Base-by-base conservation (phyloP, 2,888 invertebrate species). In the Lampropteryx suffumata region DNA sequence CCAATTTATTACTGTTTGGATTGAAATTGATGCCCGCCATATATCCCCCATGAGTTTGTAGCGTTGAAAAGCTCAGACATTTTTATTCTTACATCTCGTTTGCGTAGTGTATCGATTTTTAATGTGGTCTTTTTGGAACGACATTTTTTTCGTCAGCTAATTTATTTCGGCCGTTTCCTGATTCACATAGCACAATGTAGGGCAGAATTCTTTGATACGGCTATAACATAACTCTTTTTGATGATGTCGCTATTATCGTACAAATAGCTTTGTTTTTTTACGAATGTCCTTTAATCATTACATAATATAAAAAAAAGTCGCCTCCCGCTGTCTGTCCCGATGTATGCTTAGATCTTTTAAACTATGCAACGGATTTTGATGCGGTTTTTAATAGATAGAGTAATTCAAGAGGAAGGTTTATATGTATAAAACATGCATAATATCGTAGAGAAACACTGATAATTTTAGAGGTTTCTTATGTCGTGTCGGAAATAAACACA, bases 1-100 rank as follows among this genome's bases (percentile, higher is more conserved):
- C 85, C 86, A 88, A 90, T 89, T 90, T 90, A 90, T 89, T 86
- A 83, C 73, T 86, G 86, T 89, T 89, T 90, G 76, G 78, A 89
- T 89, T 85, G 84, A 86, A 89, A 90, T 87, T 85, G 89, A 90
- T 88, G 88, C 85, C 67, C 73, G 75, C 79, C 69, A 88, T 90
- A 89, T 84, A 85, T 90, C 81, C 78, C 78, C 75, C 71, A 74
- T 80, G 82, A 85, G 85, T 90, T 86, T 84, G 87, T 83, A 71
- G 69, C 82, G 85, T 63, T 84, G 89, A 88, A 84, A 84, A 79
- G 68, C 59, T 58, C 57, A 13, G 82, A 84, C 82, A 58, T 81
- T 85, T 84, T 83, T 84, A 84, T 81, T 67, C 57, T 41, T 58
- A 56, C 62, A 58, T 64, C 79, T 84, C 77, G 77, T 80, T 82